These are phyloP conservation scores for Dendrocopos noguchii DNA, from an alignment of 2,113 vertebrate species.

Conservation along the genomic window DNA sequence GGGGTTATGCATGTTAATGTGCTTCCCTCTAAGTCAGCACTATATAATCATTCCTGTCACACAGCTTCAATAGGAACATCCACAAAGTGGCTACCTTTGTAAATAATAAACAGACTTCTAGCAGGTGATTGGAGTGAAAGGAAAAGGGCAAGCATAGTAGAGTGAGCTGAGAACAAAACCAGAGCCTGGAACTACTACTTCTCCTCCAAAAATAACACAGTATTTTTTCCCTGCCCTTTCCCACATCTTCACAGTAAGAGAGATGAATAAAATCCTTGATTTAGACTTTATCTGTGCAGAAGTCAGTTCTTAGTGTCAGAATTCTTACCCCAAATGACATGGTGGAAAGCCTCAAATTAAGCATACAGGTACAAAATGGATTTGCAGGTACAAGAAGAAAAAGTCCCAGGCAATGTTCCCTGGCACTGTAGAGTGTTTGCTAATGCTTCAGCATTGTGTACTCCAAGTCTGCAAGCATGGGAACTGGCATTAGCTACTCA, in stretches of 20 bases:
- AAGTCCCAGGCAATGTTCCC: background rate
- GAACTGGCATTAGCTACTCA: background rate
- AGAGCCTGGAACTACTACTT: background rate
- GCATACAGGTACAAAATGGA: background rate
- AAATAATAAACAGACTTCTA: background rate
- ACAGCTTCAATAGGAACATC: background rate
- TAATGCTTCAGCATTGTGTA: background rate
- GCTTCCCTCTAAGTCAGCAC: background rate
- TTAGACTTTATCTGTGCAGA: background rate
- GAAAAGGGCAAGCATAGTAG: background rate
- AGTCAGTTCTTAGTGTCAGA: background rate
- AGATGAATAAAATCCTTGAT: background rate
- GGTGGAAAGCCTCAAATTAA: background rate
- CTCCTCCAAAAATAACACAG: background rate
- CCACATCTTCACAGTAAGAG: background rate
- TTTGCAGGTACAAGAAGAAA: background rate
- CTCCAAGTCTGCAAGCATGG: background rate
- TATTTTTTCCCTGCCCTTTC: background rate
- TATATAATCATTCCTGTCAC: background rate
- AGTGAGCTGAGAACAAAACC: background rate
- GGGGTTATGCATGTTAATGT: background rate
- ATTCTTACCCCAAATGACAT: background rate
- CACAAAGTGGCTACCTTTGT: background rate
- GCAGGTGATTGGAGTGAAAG: background rate
- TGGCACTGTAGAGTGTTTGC: background rate